phyloP scores from a whole-genome alignment of 1,140 invertebrate species.

The Laupala kohalensis region DNA sequence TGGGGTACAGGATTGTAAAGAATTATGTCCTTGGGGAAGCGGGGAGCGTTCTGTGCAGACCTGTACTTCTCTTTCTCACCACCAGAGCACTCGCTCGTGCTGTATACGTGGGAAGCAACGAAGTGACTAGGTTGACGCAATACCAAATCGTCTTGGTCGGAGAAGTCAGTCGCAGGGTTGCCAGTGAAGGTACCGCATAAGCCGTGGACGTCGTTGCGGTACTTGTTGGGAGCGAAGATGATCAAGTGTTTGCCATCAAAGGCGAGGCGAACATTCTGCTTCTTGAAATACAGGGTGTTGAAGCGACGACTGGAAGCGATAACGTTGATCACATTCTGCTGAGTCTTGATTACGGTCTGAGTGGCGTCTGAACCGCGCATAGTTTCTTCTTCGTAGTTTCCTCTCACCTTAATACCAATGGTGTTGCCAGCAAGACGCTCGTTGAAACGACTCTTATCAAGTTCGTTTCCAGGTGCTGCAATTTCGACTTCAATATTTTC shows the following conservation, averaged over 20 bases:
- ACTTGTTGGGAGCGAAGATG: background rate
- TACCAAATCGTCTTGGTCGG: slow-evolving; percentile 37
- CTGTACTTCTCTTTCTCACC: background rate
- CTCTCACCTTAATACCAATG: background rate
- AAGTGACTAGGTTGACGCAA: slow-evolving; percentile 36
- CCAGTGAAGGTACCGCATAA: slow-evolving; percentile 48
- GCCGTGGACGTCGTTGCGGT: slow-evolving; percentile 33
- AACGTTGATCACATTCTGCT: background rate
- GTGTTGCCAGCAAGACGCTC: background rate
- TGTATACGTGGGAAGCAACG: slow-evolving; percentile 7
- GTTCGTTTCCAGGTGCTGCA: no score
- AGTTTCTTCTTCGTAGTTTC: background rate
- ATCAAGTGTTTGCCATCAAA: background rate
- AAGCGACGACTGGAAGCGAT: background rate
- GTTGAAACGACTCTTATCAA: no score
- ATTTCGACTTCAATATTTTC: no score
- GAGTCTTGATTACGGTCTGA: background rate
- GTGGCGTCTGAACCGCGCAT: background rate
- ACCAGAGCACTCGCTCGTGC: background rate
- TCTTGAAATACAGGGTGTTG: no score
- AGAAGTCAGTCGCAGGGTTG: slow-evolving; percentile 39
- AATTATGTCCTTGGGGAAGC: background rate
- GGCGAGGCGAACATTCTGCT: background rate
- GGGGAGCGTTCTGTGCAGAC: background rate
- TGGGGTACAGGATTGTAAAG: slow-evolving; percentile 3